Percentiles rank a stretch among this genome's conserved stretches.
These are phyloP conservation scores for Drosophila pseudotalamancana DNA, from an alignment of 2,888 invertebrate species.

Conservation along the genomic window DNA sequence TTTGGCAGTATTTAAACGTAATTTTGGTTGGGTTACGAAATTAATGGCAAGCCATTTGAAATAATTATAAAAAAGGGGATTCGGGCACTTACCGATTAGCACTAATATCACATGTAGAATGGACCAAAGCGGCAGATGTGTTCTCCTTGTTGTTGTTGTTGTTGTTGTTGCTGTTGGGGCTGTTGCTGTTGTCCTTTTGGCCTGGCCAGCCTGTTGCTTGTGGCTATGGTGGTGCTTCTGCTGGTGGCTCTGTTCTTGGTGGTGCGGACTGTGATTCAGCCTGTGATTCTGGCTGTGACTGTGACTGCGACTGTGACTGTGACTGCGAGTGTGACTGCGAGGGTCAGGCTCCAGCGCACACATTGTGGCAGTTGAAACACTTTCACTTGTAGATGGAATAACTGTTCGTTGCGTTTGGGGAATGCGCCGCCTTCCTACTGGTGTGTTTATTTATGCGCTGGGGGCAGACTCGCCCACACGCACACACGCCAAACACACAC, in stretches of 20 bases:
- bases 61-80: slow-evolving; percentile 36
- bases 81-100: slow-evolving; percentile 82
- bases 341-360: slow-evolving; percentile 58
- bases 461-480: slow-evolving; percentile 33
- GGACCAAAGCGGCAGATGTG: slow-evolving; percentile 78
- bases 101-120: slow-evolving; percentile 83
- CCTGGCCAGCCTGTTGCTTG: slow-evolving; percentile 57
- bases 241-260: slow-evolving; percentile 31
- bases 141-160: slow-evolving; percentile 40
- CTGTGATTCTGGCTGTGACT: slow-evolving; percentile 25
- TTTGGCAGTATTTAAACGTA: slow-evolving; percentile 27
- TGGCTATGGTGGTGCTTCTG: slow-evolving; percentile 36
- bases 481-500: slow-evolving; percentile 28
- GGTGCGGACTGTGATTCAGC: slow-evolving; percentile 48
- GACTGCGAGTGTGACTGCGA: slow-evolving; percentile 11
- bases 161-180: slow-evolving; percentile 26
- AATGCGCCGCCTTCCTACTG: slow-evolving; percentile 10
- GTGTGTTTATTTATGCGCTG: slow-evolving; percentile 46
- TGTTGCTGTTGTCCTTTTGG: slow-evolving; percentile 41
- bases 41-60: slow-evolving; percentile 52
- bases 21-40: slow-evolving; percentile 9
- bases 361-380: slow-evolving; percentile 57
- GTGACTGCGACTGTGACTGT: slow-evolving; percentile 15
- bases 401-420: not conserved
- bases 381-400: slow-evolving; percentile 35